phyloP scores from a whole-genome alignment of 2,797 vertebrate species.

The Lepus townsendii region DNA sequence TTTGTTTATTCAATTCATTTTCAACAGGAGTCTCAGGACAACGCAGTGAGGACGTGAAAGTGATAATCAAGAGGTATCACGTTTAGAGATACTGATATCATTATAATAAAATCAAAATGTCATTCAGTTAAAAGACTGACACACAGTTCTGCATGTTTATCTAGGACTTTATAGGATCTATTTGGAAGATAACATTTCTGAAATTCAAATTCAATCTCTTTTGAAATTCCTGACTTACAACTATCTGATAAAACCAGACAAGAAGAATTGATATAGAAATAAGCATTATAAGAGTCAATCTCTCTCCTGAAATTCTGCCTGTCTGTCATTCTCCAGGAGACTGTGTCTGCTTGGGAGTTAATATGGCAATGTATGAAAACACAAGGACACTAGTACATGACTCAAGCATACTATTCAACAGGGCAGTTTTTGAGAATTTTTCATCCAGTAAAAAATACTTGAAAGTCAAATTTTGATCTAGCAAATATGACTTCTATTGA shows the following conservation, averaged over 20 bases:
- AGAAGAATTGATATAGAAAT: neutral
- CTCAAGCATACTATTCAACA: neutral
- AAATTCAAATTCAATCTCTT: conserved; percentile 36
- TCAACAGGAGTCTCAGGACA: neutral
- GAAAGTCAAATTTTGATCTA: neutral
- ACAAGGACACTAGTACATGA: neutral
- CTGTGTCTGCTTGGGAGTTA: neutral
- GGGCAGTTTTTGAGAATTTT: neutral
- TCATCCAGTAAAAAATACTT: neutral
- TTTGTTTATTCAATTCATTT: neutral
- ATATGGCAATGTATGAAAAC: neutral
- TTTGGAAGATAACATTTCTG: neutral
- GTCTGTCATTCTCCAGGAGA: neutral
- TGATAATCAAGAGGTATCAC: neutral
- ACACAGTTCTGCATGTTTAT: neutral
- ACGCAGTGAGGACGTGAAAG: neutral
- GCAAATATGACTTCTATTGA: conserved; percentile 10
- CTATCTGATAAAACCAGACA: neutral
- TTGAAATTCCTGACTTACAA: conserved; percentile 19
- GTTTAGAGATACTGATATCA: neutral
- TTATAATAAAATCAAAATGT: neutral
- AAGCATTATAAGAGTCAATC: neutral
- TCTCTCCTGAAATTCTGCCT: neutral
- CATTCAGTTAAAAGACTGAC: neutral
- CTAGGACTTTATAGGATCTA: neutral